These are phyloP conservation scores for Eriosoma lanigerum DNA, from an alignment of 1,140 invertebrate species.

Conservation along the genomic window DNA sequence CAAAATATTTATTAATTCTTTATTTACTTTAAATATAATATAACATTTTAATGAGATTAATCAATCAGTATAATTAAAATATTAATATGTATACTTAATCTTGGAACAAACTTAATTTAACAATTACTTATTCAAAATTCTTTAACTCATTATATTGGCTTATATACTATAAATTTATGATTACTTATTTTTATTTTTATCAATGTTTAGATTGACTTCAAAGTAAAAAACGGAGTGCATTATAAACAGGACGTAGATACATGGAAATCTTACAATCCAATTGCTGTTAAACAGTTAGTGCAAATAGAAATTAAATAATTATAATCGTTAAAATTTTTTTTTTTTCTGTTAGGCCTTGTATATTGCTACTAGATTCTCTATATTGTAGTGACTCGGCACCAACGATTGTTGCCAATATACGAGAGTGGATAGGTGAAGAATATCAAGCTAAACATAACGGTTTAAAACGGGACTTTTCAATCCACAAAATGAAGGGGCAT, in stretches of 20 bases:
- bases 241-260: neutral
- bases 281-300: conserved; percentile 1
- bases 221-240: neutral
- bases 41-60: too few species aligned
- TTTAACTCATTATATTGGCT: too few species aligned
- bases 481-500: conserved; percentile 79
- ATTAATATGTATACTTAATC: too few species aligned
- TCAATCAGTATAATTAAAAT: too few species aligned
- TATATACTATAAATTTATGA: too few species aligned
- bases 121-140: too few species aligned
- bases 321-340: neutral
- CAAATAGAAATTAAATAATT: neutral
- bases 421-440: conserved; percentile 88
- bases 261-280: neutral
- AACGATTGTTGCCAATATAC: conserved; percentile 80
- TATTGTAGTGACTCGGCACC: conserved; percentile 72
- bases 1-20: too few species aligned
- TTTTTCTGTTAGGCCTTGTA: conserved; percentile 67
- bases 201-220: neutral
- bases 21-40: too few species aligned
- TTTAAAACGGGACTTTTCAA: conserved; percentile 69
- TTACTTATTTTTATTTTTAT: too few species aligned
- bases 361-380: conserved; percentile 93
- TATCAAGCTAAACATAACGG: conserved; percentile 73
- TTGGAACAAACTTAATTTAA: too few species aligned